Conservation (phyloP, 2,888 invertebrate genomes). For the Diaprepes abbreviatus region DNA sequence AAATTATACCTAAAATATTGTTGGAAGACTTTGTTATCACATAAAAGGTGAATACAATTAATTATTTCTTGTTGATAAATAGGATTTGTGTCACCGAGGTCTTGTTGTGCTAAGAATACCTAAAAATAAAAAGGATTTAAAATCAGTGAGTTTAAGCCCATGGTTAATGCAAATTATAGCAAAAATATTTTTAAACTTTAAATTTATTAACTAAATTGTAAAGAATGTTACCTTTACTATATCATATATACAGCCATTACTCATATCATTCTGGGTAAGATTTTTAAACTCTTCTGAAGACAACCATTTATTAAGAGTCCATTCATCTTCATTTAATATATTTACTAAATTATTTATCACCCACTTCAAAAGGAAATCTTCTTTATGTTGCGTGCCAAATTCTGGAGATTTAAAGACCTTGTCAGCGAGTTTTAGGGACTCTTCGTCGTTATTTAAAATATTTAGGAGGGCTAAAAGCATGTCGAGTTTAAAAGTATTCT, state of each 20-base stretch:
- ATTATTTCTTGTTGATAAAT: slow-evolving; percentile 13
- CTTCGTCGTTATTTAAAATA: slow-evolving; percentile 56
- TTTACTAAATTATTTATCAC: slow-evolving; percentile 40
- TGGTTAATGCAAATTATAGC: no score
- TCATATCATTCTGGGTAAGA: slow-evolving; percentile 56
- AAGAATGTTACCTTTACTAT: slow-evolving; percentile 31
- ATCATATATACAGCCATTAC: slow-evolving; percentile 54
- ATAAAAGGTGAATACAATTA: slow-evolving; percentile 36
- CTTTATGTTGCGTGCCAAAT: slow-evolving; percentile 55
- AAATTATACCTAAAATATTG: slow-evolving; percentile 59
- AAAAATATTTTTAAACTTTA: no score
- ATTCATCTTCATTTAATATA: slow-evolving; percentile 48
- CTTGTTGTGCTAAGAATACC: slow-evolving; percentile 20
- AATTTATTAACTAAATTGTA: no score
- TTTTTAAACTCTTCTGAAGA: slow-evolving; percentile 56
- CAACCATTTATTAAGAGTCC: slow-evolving; percentile 56
- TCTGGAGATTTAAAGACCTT: slow-evolving; percentile 59
- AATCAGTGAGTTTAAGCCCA: no score
- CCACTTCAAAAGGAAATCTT: slow-evolving; percentile 59
- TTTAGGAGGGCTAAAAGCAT: slow-evolving; percentile 57
- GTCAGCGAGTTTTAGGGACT: slow-evolving; percentile 61
- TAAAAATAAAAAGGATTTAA: no score
- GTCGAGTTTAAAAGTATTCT: no score
- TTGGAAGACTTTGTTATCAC: slow-evolving; percentile 56
- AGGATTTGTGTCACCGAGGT: not conserved